A percentile compares a stretch with the other conserved stretches of the same genome.
phyloP scores from a whole-genome alignment of 2,888 invertebrate species.

The Monochamus alternatus region DNA sequence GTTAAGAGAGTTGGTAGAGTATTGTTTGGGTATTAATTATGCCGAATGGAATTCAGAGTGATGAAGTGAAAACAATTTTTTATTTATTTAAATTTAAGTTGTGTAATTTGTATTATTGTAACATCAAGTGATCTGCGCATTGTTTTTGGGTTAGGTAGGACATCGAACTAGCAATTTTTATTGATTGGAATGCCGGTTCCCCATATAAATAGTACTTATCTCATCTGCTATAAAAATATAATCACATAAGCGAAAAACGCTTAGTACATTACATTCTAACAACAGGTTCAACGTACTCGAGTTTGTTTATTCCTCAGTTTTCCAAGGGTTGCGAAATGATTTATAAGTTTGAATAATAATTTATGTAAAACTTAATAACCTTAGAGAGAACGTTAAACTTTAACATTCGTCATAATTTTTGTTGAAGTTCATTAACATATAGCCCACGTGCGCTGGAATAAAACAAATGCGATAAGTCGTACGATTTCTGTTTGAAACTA shows the following conservation, averaged over 20 bases:
- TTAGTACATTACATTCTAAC: conserved; percentile 3
- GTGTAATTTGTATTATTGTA: too few species aligned
- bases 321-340: conserved; percentile 48
- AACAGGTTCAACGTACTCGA: conserved; percentile 17
- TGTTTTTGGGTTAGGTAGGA: neutral
- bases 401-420: conserved; percentile 51
- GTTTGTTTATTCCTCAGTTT: conserved; percentile 39
- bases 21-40: too few species aligned
- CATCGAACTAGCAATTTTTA: neutral
- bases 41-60: too few species aligned
- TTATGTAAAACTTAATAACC: conserved; percentile 46
- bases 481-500: conserved; percentile 48
- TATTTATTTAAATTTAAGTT: too few species aligned
- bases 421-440: conserved; percentile 52
- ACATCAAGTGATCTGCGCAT: neutral
- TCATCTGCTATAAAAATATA: conserved; percentile 20
- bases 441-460: conserved; percentile 47
- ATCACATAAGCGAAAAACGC: conserved; percentile 16
- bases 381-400: conserved; percentile 46
- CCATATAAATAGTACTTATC: conserved; percentile 27
- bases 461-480: conserved; percentile 47
- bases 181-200: conserved; percentile 4
- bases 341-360: conserved; percentile 42
- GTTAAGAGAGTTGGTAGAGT: too few species aligned
- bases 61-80: too few species aligned